Conservation (phyloP, 2,797 vertebrate genomes). For the Hemitrygon akajei region DNA sequence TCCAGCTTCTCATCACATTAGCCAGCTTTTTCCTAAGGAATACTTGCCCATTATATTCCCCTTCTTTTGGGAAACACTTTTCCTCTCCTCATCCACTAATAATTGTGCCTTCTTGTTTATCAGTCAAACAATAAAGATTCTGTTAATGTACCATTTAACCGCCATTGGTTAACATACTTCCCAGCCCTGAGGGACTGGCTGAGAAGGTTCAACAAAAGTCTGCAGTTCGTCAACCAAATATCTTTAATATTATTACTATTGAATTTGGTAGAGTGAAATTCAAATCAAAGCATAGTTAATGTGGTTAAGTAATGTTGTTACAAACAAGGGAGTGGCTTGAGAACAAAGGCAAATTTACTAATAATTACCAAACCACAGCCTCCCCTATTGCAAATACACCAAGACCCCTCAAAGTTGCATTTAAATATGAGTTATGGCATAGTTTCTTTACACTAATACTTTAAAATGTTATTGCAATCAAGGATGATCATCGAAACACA, state of each 20-base stretch:
- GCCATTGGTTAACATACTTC: not conserved
- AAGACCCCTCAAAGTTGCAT: not conserved
- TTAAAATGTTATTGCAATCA: not conserved
- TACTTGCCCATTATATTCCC: not conserved
- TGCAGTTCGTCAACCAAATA: not conserved
- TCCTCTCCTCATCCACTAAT: not conserved
- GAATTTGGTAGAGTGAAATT: not conserved
- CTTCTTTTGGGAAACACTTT: not conserved
- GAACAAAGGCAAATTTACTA: not conserved
- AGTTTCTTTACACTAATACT: not conserved
- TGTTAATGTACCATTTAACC: not conserved
- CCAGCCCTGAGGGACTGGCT: no score
- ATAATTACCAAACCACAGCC: not conserved
- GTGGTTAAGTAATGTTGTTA: not conserved
- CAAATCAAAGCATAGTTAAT: not conserved
- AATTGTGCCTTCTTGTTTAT: not conserved
- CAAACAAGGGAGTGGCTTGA: not conserved
- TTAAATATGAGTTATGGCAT: not conserved
- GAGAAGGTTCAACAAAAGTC: not conserved
- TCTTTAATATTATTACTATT: not conserved
- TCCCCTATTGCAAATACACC: not conserved
- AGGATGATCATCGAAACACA: not conserved
- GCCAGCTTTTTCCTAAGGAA: not conserved
- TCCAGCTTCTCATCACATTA: constrained; percentile 14
- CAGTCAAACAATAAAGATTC: not conserved